phyloP scores from a whole-genome alignment of 2,797 vertebrate species.

The Cossypha dichroa region DNA sequence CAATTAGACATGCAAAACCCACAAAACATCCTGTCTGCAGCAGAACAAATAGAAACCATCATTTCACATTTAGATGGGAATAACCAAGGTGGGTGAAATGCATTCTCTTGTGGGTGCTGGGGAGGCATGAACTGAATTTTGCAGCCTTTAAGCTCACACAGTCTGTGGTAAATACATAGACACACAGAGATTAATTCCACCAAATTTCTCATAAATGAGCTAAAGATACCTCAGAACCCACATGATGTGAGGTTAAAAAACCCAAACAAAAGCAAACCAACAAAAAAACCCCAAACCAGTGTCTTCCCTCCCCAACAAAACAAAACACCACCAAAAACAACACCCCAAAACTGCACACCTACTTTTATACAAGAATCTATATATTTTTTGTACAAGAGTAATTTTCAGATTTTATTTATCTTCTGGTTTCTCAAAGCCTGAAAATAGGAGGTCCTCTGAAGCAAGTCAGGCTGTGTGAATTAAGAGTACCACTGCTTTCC shows the following conservation, averaged over 20 bases:
- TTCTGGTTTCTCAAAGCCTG: background rate
- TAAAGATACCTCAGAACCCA: background rate
- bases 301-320: background rate
- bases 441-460: background rate
- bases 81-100: slow-evolving; percentile 1
- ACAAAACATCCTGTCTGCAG: background rate
- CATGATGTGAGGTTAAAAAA: background rate
- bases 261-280: background rate
- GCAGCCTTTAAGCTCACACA: background rate
- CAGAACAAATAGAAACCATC: slow-evolving; percentile 38
- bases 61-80: background rate
- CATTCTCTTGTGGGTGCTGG: background rate
- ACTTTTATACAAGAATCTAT: background rate
- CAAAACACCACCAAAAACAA: background rate
- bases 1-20: slow-evolving; percentile 53
- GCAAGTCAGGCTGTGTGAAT: background rate
- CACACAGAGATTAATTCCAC: background rate
- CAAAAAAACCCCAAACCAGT: background rate
- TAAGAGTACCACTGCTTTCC: background rate
- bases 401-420: background rate
- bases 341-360: background rate
- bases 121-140: background rate
- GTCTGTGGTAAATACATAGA: background rate
- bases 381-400: background rate
- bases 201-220: background rate